These are phyloP conservation scores for Megalops atlanticus DNA, from an alignment of 2,113 vertebrate genomes.

Conservation along the genomic window DNA sequence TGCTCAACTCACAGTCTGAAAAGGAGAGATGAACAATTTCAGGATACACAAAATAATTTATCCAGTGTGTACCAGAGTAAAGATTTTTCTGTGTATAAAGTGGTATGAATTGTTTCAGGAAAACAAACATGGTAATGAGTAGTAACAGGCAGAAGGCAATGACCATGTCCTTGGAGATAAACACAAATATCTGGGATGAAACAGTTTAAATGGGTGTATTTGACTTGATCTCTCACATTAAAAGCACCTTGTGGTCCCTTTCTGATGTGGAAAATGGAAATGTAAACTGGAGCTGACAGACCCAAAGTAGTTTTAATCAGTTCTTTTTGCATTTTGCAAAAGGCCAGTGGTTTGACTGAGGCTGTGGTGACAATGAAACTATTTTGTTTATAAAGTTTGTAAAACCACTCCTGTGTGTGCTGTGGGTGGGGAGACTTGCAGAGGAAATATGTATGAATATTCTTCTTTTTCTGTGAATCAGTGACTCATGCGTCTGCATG, in stretches of 20 bases:
- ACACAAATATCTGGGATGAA: neutral
- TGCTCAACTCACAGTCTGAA: neutral
- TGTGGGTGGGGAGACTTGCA: neutral
- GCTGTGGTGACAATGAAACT: conserved; percentile 4
- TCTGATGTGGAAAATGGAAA: no score
- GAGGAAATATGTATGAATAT: conserved; percentile 13
- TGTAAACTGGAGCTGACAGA: no score
- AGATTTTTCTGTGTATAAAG: neutral
- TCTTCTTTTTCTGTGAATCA: no score
- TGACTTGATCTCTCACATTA: neutral
- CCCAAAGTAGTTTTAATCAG: no score
- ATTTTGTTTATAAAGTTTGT: neutral
- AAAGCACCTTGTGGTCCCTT: neutral
- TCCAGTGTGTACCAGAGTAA: neutral
- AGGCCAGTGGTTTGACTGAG: no score
- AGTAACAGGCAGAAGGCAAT: neutral
- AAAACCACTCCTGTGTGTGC: conserved; percentile 1
- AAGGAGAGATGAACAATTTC: no score
- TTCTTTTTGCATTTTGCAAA: no score
- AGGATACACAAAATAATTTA: neutral
- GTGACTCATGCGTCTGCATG: no score
- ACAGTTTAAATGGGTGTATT: neutral
- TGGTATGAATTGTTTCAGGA: neutral
- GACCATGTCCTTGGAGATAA: neutral
- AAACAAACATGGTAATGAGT: neutral